Base-by-base conservation (phyloP, 1,140 invertebrate species). In the Aricia agestis region DNA sequence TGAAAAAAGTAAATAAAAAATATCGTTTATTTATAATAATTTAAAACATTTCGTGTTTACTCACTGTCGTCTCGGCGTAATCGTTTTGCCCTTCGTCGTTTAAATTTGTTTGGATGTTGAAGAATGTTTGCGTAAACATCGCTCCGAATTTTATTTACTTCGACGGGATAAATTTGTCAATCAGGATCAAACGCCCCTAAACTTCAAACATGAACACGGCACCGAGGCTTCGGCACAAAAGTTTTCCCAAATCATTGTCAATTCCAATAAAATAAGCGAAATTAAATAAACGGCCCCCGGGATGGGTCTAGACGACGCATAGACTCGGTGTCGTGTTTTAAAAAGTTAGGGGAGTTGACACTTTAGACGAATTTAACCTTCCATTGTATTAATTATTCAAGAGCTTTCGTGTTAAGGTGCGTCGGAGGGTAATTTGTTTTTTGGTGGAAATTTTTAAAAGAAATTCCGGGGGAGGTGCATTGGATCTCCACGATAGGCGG, bases 381-480 rank as follows among this genome's bases (percentile, higher is more conserved):
- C 83, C 84, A 87, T 90, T 89, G 86, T 91, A 89, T 91, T 90
- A 91, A 91, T 91, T 91, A 91, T 91, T 90, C 89, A 91, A 82
- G 82, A 83, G 86, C 84, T 81, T 85, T 85, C 84, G 79, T 86
- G 80, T 85, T 89, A 83, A 91, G 86, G 87, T 89, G 86, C 79
- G 84, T 68, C 77, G 75, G 83, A 82, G 84, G 81, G 86, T 86
- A 89, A 91, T 91, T 91, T 87, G 85, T 89, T 89, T 89, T 87
- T 84, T 71, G 72, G 75, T 85, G 85, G 82, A 82, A 83, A 83
- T 74, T 80, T 77, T 74, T 76, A 77, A 75, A 86, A 85, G 81
- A 84, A 87, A 87, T 89, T 88, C 80, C 78, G 80, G 80, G 86
- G 85, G 85, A 79, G 81, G 79, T 87, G 83, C 84, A 86, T 67